Evolutionary conservation across 2,888 invertebrate species (phyloP).

Genomic region (Acanthosepion esculentum): DNA sequence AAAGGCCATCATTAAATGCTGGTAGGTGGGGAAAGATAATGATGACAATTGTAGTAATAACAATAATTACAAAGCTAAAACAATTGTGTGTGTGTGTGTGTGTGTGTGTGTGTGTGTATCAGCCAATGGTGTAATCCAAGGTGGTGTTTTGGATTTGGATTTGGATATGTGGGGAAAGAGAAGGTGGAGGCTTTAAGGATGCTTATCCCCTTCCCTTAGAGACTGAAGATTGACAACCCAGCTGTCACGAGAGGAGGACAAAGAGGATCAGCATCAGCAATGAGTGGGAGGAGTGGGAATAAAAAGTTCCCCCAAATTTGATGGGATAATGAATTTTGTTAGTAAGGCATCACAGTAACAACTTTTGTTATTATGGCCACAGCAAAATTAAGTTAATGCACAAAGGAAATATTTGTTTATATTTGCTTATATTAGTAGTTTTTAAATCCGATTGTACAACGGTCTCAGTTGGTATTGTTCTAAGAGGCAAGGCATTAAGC

Average conservation of each 20-base stretch:
- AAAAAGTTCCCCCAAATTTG: background rate
- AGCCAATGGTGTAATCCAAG: background rate
- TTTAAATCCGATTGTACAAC: background rate
- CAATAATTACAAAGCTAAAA: conserved; percentile 10
- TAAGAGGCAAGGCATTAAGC: background rate
- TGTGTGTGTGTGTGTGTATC: background rate
- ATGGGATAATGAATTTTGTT: conserved; percentile 13
- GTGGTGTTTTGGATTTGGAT: background rate
- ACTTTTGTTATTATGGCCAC: background rate
- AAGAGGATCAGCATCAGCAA: background rate
- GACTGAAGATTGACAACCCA: conserved; percentile 8
- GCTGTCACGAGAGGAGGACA: conserved; percentile 11
- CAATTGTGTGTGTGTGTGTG: background rate
- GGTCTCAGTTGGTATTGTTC: background rate
- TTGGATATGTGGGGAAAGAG: conserved; percentile 20
- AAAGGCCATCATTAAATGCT: background rate
- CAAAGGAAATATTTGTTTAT: background rate
- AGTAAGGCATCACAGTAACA: background rate
- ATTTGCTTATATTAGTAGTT: background rate
- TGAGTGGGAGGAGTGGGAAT: background rate
- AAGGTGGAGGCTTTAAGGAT: background rate
- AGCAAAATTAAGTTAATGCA: background rate
- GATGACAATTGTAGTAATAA: background rate
- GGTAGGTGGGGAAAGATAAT: conserved; percentile 1
- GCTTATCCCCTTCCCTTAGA: background rate